Conservation (phyloP, 2,888 invertebrate genomes). For the Xanthia icteritia region DNA sequence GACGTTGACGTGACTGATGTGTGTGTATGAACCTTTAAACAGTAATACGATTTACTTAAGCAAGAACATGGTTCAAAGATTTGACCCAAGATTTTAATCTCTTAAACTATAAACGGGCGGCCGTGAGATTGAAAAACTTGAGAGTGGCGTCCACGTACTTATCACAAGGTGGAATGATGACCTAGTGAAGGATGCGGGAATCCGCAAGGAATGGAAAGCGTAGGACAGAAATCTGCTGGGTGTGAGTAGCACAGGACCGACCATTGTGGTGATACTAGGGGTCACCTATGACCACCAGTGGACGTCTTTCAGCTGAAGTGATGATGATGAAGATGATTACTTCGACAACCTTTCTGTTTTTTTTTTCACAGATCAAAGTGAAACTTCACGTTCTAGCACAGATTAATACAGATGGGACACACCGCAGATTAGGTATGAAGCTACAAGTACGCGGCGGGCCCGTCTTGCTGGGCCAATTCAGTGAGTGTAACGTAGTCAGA, state of each 20-base stretch:
- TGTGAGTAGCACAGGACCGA: neutral
- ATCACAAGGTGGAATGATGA: neutral
- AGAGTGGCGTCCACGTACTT: neutral
- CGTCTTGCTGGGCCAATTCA: too few species aligned
- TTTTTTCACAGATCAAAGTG: constrained; percentile 4
- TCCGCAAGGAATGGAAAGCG: neutral
- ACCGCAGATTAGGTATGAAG: too few species aligned
- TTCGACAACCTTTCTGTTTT: neutral
- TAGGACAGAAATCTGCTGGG: neutral
- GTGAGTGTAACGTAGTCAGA: too few species aligned
- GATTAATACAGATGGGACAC: too few species aligned
- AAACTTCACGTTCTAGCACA: neutral
- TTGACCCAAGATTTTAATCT: neutral
- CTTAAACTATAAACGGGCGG: neutral
- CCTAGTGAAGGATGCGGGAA: neutral
- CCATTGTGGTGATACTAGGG: neutral
- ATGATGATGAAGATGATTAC: neutral
- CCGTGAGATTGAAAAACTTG: neutral
- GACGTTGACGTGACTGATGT: too few species aligned
- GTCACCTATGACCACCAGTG: neutral
- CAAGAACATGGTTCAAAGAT: neutral
- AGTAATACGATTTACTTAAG: neutral
- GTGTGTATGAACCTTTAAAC: too few species aligned
- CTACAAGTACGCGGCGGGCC: too few species aligned
- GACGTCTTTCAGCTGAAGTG: neutral